Conservation (phyloP, 2,113 vertebrate genomes). For the Saguinus imperator region DNA sequence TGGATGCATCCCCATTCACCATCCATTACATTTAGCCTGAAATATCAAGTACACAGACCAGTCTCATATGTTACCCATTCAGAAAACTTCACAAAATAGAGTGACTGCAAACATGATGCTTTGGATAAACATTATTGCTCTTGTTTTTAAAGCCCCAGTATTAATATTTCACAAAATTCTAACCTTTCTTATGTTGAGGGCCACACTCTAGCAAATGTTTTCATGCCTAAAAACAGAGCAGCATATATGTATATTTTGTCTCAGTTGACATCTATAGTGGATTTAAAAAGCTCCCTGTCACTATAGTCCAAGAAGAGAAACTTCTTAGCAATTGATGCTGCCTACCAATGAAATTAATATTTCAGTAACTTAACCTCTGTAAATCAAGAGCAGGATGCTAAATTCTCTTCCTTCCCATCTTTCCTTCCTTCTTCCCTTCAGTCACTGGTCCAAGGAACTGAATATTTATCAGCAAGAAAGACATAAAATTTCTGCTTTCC, state of each 20-base stretch:
- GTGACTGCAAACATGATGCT: not conserved
- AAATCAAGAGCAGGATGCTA: not conserved
- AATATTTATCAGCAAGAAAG: not conserved
- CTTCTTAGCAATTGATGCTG: not conserved
- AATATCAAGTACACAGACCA: not conserved
- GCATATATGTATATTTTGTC: not conserved
- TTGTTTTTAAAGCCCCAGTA: slow-evolving; percentile 19
- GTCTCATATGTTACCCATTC: not conserved
- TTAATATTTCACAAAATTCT: slow-evolving; percentile 10
- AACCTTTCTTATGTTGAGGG: not conserved
- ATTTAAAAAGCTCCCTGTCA: not conserved
- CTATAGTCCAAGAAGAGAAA: not conserved
- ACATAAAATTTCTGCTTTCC: not conserved
- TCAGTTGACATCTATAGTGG: not conserved
- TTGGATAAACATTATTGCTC: not conserved
- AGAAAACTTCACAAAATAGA: not conserved
- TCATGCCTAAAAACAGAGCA: slow-evolving; percentile 12
- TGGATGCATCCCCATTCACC: not conserved
- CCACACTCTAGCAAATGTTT: not conserved
- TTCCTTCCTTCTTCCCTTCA: not conserved
- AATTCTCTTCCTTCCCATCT: not conserved
- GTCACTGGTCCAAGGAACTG: not conserved
- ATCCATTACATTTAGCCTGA: not conserved
- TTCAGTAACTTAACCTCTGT: not conserved
- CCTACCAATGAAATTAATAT: not conserved